Conservation (phyloP, 2,113 vertebrate genomes). For the Rhodinocichla rosea region DNA sequence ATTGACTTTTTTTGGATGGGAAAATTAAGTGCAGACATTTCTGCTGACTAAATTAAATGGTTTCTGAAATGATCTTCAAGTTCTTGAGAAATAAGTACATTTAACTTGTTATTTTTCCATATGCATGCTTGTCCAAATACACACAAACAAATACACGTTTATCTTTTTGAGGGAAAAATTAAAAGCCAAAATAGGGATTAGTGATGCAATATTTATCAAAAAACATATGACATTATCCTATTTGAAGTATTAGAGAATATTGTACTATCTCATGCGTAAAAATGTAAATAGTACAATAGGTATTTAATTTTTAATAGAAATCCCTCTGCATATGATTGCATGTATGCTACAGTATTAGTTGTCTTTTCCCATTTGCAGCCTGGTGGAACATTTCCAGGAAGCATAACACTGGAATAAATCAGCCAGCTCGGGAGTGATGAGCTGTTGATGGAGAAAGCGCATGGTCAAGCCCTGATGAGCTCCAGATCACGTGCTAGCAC, state of each 20-base stretch:
- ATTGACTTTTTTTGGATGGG: background rate
- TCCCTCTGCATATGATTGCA: background rate
- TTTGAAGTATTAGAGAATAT: background rate
- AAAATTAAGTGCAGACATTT: conserved; percentile 6
- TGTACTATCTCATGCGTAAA: background rate
- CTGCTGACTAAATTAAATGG: background rate
- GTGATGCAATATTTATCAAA: background rate
- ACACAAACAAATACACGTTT: background rate
- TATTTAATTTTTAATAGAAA: background rate
- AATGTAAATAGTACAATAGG: background rate
- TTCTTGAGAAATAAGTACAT: background rate
- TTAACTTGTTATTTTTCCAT: background rate
- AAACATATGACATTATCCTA: background rate
- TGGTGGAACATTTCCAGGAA: background rate
- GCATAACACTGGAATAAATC: background rate
- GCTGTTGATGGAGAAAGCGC: background rate
- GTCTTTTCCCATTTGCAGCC: background rate
- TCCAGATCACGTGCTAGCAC: background rate
- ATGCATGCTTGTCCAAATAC: background rate
- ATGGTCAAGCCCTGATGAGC: background rate
- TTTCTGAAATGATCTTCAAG: background rate
- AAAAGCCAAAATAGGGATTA: background rate
- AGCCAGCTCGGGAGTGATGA: background rate
- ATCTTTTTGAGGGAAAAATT: background rate
- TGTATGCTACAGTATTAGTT: background rate